These are phyloP conservation scores for Aphelinus certus DNA, from an alignment of 1,140 invertebrate species.

Conservation along the genomic window DNA sequence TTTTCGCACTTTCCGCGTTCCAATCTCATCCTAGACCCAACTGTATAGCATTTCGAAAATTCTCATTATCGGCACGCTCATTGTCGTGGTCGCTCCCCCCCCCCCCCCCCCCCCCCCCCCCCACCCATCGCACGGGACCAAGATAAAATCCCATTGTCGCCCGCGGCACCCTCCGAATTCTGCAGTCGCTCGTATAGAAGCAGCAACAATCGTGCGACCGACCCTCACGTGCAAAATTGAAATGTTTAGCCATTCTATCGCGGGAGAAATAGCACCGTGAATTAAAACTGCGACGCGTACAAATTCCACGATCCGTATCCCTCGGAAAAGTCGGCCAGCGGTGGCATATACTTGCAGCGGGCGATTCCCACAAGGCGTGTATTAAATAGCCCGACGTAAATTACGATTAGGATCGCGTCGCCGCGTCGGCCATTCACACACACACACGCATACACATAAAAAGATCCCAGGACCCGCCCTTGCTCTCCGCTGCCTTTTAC, in stretches of 20 bases:
- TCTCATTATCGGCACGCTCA: too few species aligned
- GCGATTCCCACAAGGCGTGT: constrained; percentile 31
- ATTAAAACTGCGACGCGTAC: constrained; percentile 35
- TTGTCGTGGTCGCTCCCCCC: too few species aligned
- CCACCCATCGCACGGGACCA: too few species aligned
- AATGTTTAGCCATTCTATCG: constrained; percentile 32
- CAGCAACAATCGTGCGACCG: constrained; percentile 12
- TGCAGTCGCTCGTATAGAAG: not conserved
- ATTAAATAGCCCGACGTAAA: constrained; percentile 32
- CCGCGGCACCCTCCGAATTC: too few species aligned
- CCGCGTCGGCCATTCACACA: not conserved
- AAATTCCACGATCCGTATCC: constrained; percentile 12
- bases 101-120: too few species aligned
- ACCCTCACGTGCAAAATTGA: constrained; percentile 19
- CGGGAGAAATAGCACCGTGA: constrained; percentile 33
- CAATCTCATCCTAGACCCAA: too few species aligned
- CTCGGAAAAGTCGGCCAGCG: too few species aligned
- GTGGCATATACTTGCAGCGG: not conserved
- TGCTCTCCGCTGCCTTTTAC: not conserved
- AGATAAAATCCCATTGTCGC: too few species aligned
- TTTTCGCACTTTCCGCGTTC: too few species aligned
- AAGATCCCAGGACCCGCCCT: constrained; percentile 3
- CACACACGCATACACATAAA: not conserved
- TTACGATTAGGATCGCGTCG: constrained; percentile 34
- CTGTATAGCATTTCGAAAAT: too few species aligned